phyloP scores from a whole-genome alignment of 2,888 invertebrate genomes.

The Euphydryas editha region DNA sequence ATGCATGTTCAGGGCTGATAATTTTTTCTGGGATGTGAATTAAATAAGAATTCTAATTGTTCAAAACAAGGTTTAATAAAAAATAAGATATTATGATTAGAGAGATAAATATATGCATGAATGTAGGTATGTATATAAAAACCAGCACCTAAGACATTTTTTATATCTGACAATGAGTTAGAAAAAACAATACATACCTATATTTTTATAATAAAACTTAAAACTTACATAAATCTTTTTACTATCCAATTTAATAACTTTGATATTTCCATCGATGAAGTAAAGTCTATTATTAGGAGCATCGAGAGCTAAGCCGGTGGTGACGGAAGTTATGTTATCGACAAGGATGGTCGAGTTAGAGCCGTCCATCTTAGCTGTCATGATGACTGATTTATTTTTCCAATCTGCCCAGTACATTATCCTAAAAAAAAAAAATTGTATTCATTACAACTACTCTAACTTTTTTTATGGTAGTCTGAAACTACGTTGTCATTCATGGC shows the following conservation, averaged over 20 bases:
- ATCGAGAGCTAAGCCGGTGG: constrained; percentile 94
- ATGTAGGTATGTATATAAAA: no score
- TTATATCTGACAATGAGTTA: not conserved
- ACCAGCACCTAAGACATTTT: no score
- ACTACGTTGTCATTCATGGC: no score
- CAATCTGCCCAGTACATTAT: constrained; percentile 97
- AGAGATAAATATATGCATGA: no score
- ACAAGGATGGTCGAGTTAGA: constrained; percentile 84
- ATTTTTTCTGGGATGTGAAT: no score
- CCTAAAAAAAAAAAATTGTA: constrained; percentile 64
- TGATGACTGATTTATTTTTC: constrained; percentile 89
- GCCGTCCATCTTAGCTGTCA: constrained; percentile 94
- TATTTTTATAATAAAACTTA: constrained; percentile 12
- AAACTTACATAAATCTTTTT: constrained; percentile 85
- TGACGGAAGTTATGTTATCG: constrained; percentile 87
- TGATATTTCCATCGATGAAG: constrained; percentile 89
- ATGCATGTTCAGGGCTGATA: no score
- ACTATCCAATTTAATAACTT: constrained; percentile 87
- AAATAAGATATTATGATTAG: no score
- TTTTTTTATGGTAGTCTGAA: no score
- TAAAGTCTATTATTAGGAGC: constrained; percentile 90
- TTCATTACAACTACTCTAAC: no score
- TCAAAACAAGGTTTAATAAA: no score
- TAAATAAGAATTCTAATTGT: no score
- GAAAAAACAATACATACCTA: no score